Base-by-base conservation (phyloP, 1,140 invertebrate genomes). In the Aricia agestis region DNA sequence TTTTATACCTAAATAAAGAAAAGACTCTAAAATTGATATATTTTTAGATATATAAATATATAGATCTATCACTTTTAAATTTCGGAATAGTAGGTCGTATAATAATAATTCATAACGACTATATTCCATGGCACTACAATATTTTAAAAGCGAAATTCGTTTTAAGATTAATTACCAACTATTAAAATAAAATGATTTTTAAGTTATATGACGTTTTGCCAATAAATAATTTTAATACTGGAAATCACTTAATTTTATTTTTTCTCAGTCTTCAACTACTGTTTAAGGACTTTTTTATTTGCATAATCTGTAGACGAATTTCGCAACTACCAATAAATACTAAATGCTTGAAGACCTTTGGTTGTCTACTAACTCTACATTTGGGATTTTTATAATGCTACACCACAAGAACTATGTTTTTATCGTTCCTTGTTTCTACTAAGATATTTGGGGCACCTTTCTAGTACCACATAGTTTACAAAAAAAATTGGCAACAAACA, bases 321-420 rank as follows among this genome's bases (percentile, higher is more conserved):
- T 63, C 59, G 59, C 18, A 25, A 18, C 59, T 63, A 63, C 59
- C 59, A 25, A 19, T 25, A 63, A 19, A 63, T 63, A 31, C 59
- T 63, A 63, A 63, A 63, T 63, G 59, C 59, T 63, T 25, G 18
- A 63, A 63, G 59, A 63, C 59, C 88, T 91, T 91, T 91, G 88
- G 88, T 88, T 81, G 84, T 79, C 81, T 79, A 82, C 84, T 90
- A 91, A 81, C 78, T 78, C 87, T 90, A 90, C 81, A 82, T 86
- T 89, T 87, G 82, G 84, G 77, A 82, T 80, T 76, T 78, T 68
- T 66, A 78, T 63, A 63, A 63, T 6, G 36, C 36, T 36, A 82
- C 83, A 78, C 82, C 78, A 78, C 74, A 75, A 75, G 76, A 70
- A 77, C 75, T 78, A 77, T 73, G 6, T 36, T 36, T 32, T 36